phyloP scores from a whole-genome alignment of 2,888 invertebrate species.

The Hyalella azteca region DNA sequence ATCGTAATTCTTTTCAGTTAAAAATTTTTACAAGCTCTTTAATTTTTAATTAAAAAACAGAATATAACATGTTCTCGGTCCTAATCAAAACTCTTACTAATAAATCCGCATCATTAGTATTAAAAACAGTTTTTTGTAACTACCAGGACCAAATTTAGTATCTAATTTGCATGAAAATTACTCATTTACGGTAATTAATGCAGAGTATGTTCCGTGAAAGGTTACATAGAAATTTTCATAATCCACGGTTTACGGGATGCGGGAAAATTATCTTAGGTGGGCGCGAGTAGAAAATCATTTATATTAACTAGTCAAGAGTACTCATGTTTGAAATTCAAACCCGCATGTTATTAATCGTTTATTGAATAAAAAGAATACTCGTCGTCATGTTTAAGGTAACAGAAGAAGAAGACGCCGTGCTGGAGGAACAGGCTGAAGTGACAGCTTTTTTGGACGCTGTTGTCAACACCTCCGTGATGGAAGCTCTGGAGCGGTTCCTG shows the following conservation, averaged over 20 bases:
- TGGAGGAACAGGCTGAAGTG: neutral
- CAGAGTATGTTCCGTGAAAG: too few species aligned
- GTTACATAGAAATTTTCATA: neutral
- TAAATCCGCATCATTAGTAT: neutral
- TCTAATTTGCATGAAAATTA: too few species aligned
- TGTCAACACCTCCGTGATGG: slow-evolving; percentile 24
- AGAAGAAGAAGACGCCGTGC: neutral
- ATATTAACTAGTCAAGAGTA: neutral
- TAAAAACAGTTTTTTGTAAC: too few species aligned
- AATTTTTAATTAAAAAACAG: neutral
- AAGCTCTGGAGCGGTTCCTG: slow-evolving; percentile 22
- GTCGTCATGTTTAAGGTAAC: neutral
- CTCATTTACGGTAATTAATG: too few species aligned
- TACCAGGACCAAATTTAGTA: too few species aligned
- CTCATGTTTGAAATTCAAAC: too few species aligned
- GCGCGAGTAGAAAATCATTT: neutral
- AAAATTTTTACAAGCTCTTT: neutral
- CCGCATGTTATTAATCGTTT: too few species aligned
- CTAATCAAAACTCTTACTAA: neutral
- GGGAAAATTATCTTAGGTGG: neutral
- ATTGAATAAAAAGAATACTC: neutral
- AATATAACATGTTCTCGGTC: neutral
- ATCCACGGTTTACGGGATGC: neutral
- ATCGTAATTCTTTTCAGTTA: neutral
- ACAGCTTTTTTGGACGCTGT: slow-evolving; percentile 17